These are phyloP conservation scores for Taenaris catops DNA, from an alignment of 2,888 invertebrate species.

Conservation along the genomic window DNA sequence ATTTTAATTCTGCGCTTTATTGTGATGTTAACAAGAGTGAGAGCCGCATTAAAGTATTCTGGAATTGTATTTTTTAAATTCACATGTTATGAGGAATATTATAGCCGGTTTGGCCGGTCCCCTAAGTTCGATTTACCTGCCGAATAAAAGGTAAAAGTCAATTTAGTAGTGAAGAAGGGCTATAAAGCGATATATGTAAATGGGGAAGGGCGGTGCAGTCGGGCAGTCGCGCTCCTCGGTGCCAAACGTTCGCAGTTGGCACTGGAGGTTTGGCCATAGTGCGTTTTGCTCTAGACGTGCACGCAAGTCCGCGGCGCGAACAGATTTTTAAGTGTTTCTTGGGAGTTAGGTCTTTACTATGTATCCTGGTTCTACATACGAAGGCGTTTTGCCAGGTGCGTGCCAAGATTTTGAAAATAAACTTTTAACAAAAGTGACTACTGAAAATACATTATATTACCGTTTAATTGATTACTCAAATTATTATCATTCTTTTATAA, in stretches of 20 bases:
- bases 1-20: slow-evolving; percentile 15
- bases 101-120: slow-evolving; percentile 54
- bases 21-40: slow-evolving; percentile 9
- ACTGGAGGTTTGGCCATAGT: slow-evolving; percentile 36
- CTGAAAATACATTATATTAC: too few relatives aligned
- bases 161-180: slow-evolving; percentile 74
- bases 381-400: slow-evolving; percentile 58
- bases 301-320: slow-evolving; percentile 20
- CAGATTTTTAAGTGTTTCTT: slow-evolving; percentile 8
- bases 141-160: slow-evolving; percentile 78
- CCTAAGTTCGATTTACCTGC: slow-evolving; percentile 73
- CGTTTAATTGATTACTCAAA: too few relatives aligned
- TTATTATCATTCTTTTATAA: too few relatives aligned
- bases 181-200: slow-evolving; percentile 70
- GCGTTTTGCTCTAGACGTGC: slow-evolving; percentile 31
- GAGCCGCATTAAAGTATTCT: slow-evolving; percentile 2
- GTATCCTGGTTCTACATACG: slow-evolving; percentile 68
- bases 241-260: slow-evolving; percentile 40
- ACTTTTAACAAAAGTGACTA: too few relatives aligned
- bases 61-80: slow-evolving; percentile 14
- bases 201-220: slow-evolving; percentile 73
- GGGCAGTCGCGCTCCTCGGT: slow-evolving; percentile 40
- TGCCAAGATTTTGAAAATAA: slow-evolving; percentile 12
- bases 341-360: slow-evolving; percentile 39
- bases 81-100: slow-evolving; percentile 44